Evolutionary conservation across 2,888 invertebrate genomes (phyloP), one percentile per base, ranked within the genome.

Genomic region (Drosophila picticornis): DNA sequence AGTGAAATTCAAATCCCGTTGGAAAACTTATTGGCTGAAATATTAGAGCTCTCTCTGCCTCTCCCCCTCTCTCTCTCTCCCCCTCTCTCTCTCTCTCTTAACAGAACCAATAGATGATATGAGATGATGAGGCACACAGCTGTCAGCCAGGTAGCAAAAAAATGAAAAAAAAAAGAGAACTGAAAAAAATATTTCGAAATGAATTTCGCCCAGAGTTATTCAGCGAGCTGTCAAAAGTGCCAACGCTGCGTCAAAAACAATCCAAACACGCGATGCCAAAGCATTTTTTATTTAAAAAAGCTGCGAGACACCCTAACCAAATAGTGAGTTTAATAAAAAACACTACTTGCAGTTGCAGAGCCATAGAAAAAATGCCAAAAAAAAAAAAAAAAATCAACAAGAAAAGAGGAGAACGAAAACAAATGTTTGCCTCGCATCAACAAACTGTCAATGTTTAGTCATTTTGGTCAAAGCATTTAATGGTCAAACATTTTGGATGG

Each of bases 401-500:
- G 66, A 60, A 1, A n/a, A 27, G 19, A 5, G 25, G 27, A 6
- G 25, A 51, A 32, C 46, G 60, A 22, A 67, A 57, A 68, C 52
- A 77, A 78, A 77, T 64, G 70, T 67, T 75, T 66, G 70, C 70
- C n/a, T 38, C 25, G 27, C 19, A 56, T 56, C 61, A 62, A 43
- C 55, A 60, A 63, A 78, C 81, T 81, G 80, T 81, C 81, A 81
- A 79, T 81, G 68, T 69, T 76, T 71, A 73, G 72, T 72, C 79
- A 81, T 80, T 80, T 71, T 57, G 57, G 74, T 57, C 81, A 83
- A 72, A 83, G 79, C 85, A 66, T 83, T 88, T 86, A 88, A 85
- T 88, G 86, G 88, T 80, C 80, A 73, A 81, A 88, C 71, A 84
- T 64, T 75, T 61, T 25, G 32, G 56, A 19, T 25, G 59, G 19